Base-by-base conservation (phyloP, 2,888 invertebrate genomes). In the Drosophila setosimentum region DNA sequence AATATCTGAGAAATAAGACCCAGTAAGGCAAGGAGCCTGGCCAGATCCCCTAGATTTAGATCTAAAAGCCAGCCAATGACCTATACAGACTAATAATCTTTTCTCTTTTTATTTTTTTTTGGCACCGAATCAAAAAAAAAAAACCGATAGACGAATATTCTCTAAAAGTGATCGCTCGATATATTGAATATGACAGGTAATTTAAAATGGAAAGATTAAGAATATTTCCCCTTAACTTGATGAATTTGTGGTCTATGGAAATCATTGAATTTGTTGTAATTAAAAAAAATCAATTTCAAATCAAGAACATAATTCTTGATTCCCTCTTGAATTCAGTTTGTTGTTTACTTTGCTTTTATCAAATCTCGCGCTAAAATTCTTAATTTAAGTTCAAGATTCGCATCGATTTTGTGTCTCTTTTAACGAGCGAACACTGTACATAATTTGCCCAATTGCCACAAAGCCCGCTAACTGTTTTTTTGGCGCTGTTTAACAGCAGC, bases 121-220 rank as follows among this genome's bases (percentile, higher is more conserved):
- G 91, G 91, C 87, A 91, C 78, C 88, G 88, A 80, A 85, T 85
- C 90, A 89, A 87, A 83, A 87, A 40, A 49, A 27, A 29, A 29
- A 29, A 33, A 64, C 58, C 54, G 61, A 50, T 50, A 76, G 80
- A 74, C 68, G 65, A 67, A 53, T 57, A 45, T 50, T 50, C 45
- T 45, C 16, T n/a, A 11, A 35, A 40, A 30, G 37, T 40, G 40
- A 37, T 57, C 57, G 57, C 40, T 55, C 27, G 27, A 27, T 29
- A 29, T 29, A 29, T 27, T 49, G 27, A 27, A 27, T 49, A 45
- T 8, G 24, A 27, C 18, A 27, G 11, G 49, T 27, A 27, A 27
- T 49, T 27, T 27, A 16, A 45, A 8, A 24, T 24, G 7, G 16
- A 24, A 8, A 45, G 24, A 45, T 16, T 24, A 16, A 4, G 21